Evolutionary conservation across 2,888 invertebrate genomes (phyloP).

Genomic region (Caenorhabditis macrosperma): DNA sequence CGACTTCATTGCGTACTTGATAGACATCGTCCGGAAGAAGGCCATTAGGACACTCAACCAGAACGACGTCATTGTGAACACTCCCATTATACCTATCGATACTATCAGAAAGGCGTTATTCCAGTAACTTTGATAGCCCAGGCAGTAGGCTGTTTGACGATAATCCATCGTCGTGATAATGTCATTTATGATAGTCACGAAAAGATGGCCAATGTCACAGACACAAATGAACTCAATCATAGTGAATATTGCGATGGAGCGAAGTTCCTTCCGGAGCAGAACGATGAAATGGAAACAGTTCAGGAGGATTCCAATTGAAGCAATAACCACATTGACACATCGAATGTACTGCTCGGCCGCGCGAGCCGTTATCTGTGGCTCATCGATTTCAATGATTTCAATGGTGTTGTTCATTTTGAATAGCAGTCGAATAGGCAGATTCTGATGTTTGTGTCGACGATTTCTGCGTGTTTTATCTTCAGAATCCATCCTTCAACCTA

Average conservation of each 20-base stretch:
- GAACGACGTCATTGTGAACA: neutral
- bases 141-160: neutral
- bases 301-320: neutral
- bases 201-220: neutral
- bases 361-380: neutral
- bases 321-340: neutral
- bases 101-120: neutral
- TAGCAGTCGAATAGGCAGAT: no score
- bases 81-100: neutral
- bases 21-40: neutral
- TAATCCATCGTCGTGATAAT: neutral
- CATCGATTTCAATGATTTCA: no score
- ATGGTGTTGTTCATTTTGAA: no score
- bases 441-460: no score
- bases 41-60: neutral
- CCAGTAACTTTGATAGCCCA: neutral
- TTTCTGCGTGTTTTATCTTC: no score
- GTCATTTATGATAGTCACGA: neutral
- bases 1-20: neutral
- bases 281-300: neutral
- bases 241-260: neutral
- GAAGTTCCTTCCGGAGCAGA: neutral
- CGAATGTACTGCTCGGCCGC: neutral
- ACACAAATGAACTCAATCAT: neutral
- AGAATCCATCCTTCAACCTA: no score